phyloP scores from a whole-genome alignment of 2,888 invertebrate genomes.

The Orchestes rusci region DNA sequence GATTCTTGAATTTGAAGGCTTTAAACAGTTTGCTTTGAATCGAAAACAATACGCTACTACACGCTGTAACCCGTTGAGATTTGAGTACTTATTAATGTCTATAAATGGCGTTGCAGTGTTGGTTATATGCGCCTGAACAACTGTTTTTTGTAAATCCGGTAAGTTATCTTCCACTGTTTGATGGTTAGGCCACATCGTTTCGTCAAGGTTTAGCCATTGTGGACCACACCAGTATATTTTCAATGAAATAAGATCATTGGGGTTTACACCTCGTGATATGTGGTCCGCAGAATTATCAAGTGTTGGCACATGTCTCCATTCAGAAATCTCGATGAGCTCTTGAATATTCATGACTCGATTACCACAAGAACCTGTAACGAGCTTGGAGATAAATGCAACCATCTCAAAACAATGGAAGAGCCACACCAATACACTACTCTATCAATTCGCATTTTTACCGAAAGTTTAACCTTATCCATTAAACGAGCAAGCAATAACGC shows the following conservation, averaged over 20 bases:
- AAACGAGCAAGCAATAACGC: slow-evolving; percentile 8
- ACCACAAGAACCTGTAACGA: slow-evolving; percentile 15
- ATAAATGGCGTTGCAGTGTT: not conserved
- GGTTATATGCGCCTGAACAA: not conserved
- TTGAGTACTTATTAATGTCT: not conserved
- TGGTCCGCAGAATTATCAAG: too few species aligned
- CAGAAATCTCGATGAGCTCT: slow-evolving; percentile 7
- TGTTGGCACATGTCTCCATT: too few species aligned
- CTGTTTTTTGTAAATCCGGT: not conserved
- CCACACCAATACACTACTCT: slow-evolving; percentile 18
- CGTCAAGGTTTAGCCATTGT: too few species aligned
- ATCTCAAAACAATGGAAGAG: slow-evolving; percentile 17
- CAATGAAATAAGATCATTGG: too few species aligned
- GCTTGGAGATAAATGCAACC: slow-evolving; percentile 3
- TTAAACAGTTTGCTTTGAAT: not conserved
- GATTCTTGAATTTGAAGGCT: not conserved
- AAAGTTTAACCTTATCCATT: slow-evolving; percentile 2
- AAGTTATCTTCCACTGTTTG: too few species aligned
- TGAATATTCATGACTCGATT: slow-evolving; percentile 14
- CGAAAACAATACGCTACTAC: not conserved
- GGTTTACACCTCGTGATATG: too few species aligned
- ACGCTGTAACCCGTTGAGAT: not conserved
- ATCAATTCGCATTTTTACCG: slow-evolving; percentile 1
- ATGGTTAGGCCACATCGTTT: too few species aligned
- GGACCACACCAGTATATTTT: too few species aligned